These are phyloP conservation scores for Crossaster papposus DNA, from an alignment of 53 echinoderm and acorn worm genomes.

Conservation along the genomic window DNA sequence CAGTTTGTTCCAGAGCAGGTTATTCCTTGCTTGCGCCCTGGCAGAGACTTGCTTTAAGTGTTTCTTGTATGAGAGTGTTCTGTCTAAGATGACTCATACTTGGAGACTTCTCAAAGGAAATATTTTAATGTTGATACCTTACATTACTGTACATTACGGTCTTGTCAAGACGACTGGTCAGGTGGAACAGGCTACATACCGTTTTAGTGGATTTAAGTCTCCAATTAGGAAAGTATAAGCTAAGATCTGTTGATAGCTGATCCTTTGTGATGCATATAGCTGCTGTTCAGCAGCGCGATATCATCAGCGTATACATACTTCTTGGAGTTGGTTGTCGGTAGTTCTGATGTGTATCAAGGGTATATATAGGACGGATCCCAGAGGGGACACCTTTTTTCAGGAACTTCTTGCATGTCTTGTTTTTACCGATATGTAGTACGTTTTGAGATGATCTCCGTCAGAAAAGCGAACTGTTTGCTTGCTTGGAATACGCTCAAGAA, in stretches of 20 bases:
- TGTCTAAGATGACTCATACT: slow-evolving; percentile 55
- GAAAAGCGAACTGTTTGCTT: slow-evolving; percentile 22
- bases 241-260: slow-evolving; percentile 31
- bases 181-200: slow-evolving; percentile 14
- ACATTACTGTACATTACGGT: neutral
- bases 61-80: slow-evolving; percentile 38
- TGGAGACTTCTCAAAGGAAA: slow-evolving; percentile 3
- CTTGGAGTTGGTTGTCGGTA: slow-evolving; percentile 7
- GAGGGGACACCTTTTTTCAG: slow-evolving; percentile 12
- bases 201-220: slow-evolving; percentile 15
- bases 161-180: slow-evolving; percentile 16
- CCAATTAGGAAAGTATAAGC: slow-evolving; percentile 12
- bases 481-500: slow-evolving; percentile 18
- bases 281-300: slow-evolving; percentile 10
- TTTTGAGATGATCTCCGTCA: slow-evolving; percentile 1
- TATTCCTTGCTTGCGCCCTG: neutral
- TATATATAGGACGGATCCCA: neutral
- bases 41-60: slow-evolving; percentile 21
- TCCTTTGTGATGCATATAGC: slow-evolving; percentile 14
- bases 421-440: neutral
- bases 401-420: slow-evolving; percentile 19
- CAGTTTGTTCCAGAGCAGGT: neutral
- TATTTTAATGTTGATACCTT: neutral
- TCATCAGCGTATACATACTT: slow-evolving; percentile 20
- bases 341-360: slow-evolving; percentile 16